Conservation (phyloP, 2,888 invertebrate genomes). For the Thymelicus lineola region DNA sequence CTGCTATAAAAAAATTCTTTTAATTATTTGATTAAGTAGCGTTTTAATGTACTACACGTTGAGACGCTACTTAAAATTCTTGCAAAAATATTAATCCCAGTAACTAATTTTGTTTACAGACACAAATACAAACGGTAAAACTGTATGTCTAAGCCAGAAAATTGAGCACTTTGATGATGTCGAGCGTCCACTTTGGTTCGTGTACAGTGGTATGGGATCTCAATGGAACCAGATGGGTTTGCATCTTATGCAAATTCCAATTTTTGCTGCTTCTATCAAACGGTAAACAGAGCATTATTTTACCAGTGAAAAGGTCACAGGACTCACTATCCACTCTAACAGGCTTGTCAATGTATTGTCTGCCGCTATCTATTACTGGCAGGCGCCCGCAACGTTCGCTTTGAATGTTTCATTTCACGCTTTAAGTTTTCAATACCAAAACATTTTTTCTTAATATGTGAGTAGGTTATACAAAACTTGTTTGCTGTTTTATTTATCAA, state of each 20-base stretch:
- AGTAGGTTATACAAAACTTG: too few species aligned
- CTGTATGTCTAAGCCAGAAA: conserved; percentile 10
- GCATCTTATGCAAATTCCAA: conserved; percentile 81
- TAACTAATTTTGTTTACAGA: conserved; percentile 13
- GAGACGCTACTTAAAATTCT: too few species aligned
- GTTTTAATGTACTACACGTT: too few species aligned
- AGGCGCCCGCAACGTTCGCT: background rate
- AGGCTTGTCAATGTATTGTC: too few species aligned
- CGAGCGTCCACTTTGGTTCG: conserved; percentile 83
- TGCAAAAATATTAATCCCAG: too few species aligned
- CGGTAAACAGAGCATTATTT: conserved; percentile 39
- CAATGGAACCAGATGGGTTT: conserved; percentile 87
- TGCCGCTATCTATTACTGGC: background rate
- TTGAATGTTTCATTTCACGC: background rate
- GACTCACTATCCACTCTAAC: background rate
- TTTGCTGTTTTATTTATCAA: too few species aligned
- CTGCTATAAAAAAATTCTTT: too few species aligned
- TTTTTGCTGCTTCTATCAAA: conserved; percentile 77
- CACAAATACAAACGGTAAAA: background rate
- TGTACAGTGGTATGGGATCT: conserved; percentile 88
- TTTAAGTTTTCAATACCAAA: background rate
- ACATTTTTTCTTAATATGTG: background rate
- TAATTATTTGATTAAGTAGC: too few species aligned
- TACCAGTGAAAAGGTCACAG: background rate
- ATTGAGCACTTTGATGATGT: conserved; percentile 26